Evolutionary conservation across 2,888 invertebrate species (phyloP), one percentile per base, ranked within the genome.

Genomic region (Noctua comes): DNA sequence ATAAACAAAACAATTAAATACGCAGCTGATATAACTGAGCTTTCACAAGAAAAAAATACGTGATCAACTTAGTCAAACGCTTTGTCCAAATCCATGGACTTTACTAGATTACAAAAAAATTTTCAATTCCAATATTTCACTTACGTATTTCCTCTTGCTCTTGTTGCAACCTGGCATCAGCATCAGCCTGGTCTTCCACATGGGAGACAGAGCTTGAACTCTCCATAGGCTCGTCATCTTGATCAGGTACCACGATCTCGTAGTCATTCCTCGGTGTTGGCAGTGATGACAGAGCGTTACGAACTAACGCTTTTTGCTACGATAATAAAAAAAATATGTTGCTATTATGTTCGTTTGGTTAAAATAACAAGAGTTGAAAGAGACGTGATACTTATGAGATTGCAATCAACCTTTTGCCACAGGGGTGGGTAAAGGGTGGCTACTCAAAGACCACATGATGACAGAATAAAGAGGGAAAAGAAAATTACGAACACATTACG

Each of bases 241-340:
- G 97, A 83, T 99, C 99, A 0, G 99, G 99, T 24, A 99, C 98
- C 65, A 99, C 99, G 91, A 99, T 99, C 97, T 99, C 99, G 94
- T 99, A 99, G 95, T 99, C 99, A 93, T 99, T 99, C 88, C 98
- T 98, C 0, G 99, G 99, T 2, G 97, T 95, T 2, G 99, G 99
- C 79, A 99, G 96, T 0, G 98, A 96, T 43, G 98, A 98, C 46
- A 99, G 96, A 0, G 98, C 98, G 84, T 97, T 97, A 66, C 98
- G 98, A 40, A 99, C 97, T 76, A 98, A 97, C 75, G 98, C 98
- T 91, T 98, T 98, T 54, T 97, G 85, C 93, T 97, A 91, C 10
- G 0, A 75, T 18, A 7, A 46, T 6, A 71, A 48, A 16, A 2
- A 2, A 27, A 65, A 36, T 46, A 16, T 62, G 8, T 62, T 64